Conservation (phyloP, 53 echinoderm and acorn worm species). For the Paracentrotus lividus region DNA sequence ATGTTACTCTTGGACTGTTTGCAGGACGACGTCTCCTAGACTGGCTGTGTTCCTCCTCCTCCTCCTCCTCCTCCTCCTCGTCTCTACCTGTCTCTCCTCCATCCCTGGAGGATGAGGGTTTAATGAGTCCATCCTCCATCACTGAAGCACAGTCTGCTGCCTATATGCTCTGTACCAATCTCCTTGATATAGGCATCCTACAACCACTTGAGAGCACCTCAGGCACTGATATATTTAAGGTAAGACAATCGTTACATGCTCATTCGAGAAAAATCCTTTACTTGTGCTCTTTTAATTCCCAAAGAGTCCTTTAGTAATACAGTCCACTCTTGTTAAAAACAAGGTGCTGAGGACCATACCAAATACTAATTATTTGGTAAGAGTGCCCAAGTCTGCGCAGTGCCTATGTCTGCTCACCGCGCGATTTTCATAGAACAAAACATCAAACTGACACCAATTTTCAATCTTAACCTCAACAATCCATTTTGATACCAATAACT, state of each 20-base stretch:
- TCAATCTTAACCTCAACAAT: too few relatives aligned
- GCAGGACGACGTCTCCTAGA: slow-evolving; percentile 86
- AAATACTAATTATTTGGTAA: too few relatives aligned
- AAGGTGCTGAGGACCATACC: too few relatives aligned
- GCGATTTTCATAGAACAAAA: too few relatives aligned
- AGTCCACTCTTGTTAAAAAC: too few relatives aligned
- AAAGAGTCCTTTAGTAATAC: too few relatives aligned
- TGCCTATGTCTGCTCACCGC: too few relatives aligned
- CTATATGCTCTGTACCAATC: slow-evolving; percentile 74
- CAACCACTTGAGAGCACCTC: slow-evolving; percentile 80
- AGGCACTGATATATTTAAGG: slow-evolving; percentile 79
- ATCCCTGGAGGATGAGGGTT: slow-evolving; percentile 9
- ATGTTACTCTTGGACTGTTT: not conserved
- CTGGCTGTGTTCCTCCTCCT: slow-evolving; percentile 82
- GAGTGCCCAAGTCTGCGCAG: too few relatives aligned
- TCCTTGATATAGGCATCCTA: slow-evolving; percentile 88
- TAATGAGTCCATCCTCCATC: slow-evolving; percentile 51
- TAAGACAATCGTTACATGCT: slow-evolving; percentile 13
- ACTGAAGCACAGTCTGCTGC: slow-evolving; percentile 74
- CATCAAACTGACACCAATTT: too few relatives aligned
- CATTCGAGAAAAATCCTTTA: too few relatives aligned
- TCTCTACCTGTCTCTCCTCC: not conserved
- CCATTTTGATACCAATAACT: too few relatives aligned
- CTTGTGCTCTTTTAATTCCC: too few relatives aligned
- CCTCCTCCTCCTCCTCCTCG: slow-evolving; percentile 41